Base-by-base conservation (phyloP, 2,888 invertebrate genomes). In the Esperia sulphurella region DNA sequence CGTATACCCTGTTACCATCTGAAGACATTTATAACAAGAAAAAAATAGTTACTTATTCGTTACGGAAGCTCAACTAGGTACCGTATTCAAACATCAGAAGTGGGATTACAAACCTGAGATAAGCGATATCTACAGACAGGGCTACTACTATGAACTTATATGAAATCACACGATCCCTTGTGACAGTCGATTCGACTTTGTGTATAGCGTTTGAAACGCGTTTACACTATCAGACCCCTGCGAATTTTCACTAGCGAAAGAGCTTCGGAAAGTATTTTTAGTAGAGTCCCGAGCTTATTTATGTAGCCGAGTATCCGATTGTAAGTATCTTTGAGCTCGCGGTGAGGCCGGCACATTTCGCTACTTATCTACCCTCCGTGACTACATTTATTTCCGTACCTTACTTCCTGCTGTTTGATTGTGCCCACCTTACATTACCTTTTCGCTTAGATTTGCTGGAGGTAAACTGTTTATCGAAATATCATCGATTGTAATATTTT, bases 271-370 rank as follows among this genome's bases (percentile, higher is more conserved):
- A 21, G 21, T 21, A 21, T 21, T 21, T 5, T 21, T 21, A 21
- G 21, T 3, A 21, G 21, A 21, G 21, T 21, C 21, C 21, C 21
- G 5, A 21, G 72, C 78, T 84, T 88, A 86, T 88, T 87, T 89
- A 88, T 87, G 87, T 84, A 83, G 79, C 82, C 59, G 70, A 59
- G 74, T 83, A 71, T 86, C 85, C 88, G 83, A 88, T 85, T 85
- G 87, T 86, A 85, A 83, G 45, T 21, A 35, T 35, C 35, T 35
- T 31, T 31, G 31, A 9, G 31, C 21, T 31, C 67, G 73, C 68
- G 68, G 60, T 65, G 61, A 65, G 61, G 68, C 75, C 78, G 77
- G 68, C 74, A 78, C 84, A 79, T 79, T 78, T 77, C 68, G 68
- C 72, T 65, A 75, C 77, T 82, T 89, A 88, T 88, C 88, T 88